phyloP scores from a whole-genome alignment of 2,113 vertebrate species.

The Suricata suricatta region DNA sequence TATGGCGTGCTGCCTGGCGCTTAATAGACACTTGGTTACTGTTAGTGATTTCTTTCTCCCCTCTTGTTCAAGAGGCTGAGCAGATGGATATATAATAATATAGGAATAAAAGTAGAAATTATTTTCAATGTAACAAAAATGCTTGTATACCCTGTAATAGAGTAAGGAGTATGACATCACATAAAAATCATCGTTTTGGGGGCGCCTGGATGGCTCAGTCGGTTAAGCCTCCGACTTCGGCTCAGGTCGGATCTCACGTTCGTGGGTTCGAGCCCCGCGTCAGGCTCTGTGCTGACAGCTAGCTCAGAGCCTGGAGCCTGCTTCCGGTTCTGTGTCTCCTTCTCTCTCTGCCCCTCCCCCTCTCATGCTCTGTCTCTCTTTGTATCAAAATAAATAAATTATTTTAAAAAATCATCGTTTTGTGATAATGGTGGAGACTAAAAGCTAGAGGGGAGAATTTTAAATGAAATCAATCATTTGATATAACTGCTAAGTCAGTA shows the following conservation, averaged over 20 bases:
- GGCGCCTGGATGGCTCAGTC: no score
- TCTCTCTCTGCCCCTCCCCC: no score
- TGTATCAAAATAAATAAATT: no score
- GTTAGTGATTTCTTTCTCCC: neutral
- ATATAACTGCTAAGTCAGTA: neutral
- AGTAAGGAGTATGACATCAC: neutral
- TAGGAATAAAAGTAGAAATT: neutral
- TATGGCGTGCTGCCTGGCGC: neutral
- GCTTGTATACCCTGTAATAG: neutral
- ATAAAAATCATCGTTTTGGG: neutral
- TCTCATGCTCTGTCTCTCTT: no score
- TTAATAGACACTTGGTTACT: neutral
- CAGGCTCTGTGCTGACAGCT: no score
- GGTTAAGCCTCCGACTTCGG: no score
- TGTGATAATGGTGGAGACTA: neutral
- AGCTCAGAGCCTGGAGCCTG: no score
- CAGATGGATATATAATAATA: neutral
- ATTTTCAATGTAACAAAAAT: neutral
- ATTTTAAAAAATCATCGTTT: neutral
- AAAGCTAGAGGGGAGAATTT: neutral
- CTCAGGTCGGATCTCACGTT: no score
- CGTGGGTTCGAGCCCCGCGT: no score
- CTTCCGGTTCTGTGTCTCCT: no score
- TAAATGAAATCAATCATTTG: neutral
- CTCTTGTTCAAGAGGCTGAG: neutral